Percentiles rank a stretch among this genome's conserved stretches.
Conservation (phyloP, 30 jellyfish, hydroid and myxozoan genomes). For the Aurelia sp. region DNA sequence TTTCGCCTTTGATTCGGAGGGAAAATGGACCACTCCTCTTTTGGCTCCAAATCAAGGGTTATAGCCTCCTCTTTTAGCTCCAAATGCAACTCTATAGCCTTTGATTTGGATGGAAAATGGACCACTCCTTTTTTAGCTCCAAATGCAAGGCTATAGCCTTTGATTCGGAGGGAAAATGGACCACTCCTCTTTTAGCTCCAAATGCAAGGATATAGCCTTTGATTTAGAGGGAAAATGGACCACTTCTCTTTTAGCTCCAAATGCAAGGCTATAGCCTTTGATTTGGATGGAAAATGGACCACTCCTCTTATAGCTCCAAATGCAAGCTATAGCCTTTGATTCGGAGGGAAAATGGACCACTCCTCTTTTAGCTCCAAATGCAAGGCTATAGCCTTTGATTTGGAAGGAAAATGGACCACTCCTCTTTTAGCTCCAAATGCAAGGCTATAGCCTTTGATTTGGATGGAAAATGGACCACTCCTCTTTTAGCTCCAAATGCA, state of each 20-base stretch:
- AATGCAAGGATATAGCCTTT: slow-evolving; percentile 1
- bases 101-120: too few relatives aligned
- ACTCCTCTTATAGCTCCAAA: neutral
- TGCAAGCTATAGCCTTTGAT: neutral
- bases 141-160: too few relatives aligned
- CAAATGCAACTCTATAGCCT: too few relatives aligned
- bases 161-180: neutral
- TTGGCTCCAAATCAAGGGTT: neutral
- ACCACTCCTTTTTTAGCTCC: too few relatives aligned
- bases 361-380: neutral
- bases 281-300: neutral
- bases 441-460: too few relatives aligned
- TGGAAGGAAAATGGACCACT: too few relatives aligned
- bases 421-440: too few relatives aligned
- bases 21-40: too few relatives aligned
- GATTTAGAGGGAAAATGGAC: neutral
- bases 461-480: too few relatives aligned
- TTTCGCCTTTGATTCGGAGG: too few relatives aligned
- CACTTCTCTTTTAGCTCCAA: neutral
- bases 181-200: neutral
- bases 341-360: neutral
- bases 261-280: neutral
- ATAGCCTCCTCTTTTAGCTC: neutral
- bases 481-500: too few relatives aligned
- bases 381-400: neutral